Conservation (phyloP, 2,888 invertebrate genomes). For the Exephanes ischioxanthus region DNA sequence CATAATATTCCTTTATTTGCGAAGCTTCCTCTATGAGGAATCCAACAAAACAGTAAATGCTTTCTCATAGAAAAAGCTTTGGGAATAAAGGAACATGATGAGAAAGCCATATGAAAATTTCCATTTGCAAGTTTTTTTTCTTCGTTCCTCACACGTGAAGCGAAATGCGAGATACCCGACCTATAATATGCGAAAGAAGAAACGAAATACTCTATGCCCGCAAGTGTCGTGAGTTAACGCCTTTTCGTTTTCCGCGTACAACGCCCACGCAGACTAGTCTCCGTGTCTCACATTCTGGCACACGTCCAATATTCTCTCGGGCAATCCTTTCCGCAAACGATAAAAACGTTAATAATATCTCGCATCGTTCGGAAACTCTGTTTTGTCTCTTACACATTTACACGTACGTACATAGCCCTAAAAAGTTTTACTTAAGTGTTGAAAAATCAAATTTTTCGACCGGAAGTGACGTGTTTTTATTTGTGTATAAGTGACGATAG, state of each 20-base stretch:
- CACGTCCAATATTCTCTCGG: slow-evolving; percentile 60
- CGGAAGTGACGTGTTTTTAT: neutral
- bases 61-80: too few species aligned
- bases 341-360: slow-evolving; percentile 67
- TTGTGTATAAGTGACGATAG: neutral
- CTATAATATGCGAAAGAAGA: slow-evolving; percentile 51
- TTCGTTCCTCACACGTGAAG: slow-evolving; percentile 55
- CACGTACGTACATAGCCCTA: slow-evolving; percentile 37
- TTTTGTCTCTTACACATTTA: slow-evolving; percentile 31
- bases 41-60: too few species aligned
- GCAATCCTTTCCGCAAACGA: slow-evolving; percentile 53
- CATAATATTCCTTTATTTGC: too few species aligned
- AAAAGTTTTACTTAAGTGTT: neutral
- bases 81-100: too few species aligned
- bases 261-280: slow-evolving; percentile 74
- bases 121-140: neutral
- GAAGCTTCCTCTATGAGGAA: too few species aligned
- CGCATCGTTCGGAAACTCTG: slow-evolving; percentile 49
- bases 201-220: slow-evolving; percentile 32
- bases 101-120: too few species aligned
- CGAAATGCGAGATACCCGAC: slow-evolving; percentile 49
- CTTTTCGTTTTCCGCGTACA: slow-evolving; percentile 77
- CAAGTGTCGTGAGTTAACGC: slow-evolving; percentile 65
- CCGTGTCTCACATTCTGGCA: slow-evolving; percentile 52
- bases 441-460: neutral